A percentile compares a stretch with the other conserved stretches of the same genome.
Evolutionary conservation across 1,140 invertebrate genomes (phyloP).

Genomic region (Drosophila seguyi): DNA sequence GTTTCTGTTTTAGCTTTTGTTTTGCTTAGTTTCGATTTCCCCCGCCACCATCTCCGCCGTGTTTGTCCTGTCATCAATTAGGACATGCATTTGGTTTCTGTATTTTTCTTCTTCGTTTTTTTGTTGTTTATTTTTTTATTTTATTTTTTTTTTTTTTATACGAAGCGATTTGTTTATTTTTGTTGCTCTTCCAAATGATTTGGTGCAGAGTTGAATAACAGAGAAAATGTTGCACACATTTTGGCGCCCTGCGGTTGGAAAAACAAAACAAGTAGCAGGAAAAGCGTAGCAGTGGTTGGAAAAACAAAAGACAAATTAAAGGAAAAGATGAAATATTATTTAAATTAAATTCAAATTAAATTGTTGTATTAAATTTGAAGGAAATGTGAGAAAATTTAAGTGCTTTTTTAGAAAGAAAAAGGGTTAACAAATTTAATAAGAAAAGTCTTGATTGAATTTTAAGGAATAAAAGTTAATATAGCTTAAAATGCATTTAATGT

Average conservation of each 20-base stretch:
- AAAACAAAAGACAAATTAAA: constrained; percentile 2
- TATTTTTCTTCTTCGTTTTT: constrained; percentile 11
- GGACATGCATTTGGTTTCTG: constrained; percentile 46
- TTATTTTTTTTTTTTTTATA: background rate
- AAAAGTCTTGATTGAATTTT: too few relatives aligned
- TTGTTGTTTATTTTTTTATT: background rate
- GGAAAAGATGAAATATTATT: background rate
- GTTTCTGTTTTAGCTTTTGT: constrained; percentile 38
- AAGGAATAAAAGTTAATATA: too few relatives aligned
- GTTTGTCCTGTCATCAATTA: constrained; percentile 53
- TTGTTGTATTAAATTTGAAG: background rate
- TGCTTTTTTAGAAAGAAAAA: background rate
- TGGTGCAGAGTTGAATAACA: constrained; percentile 36
- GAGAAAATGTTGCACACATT: constrained; percentile 27
- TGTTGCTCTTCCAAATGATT: constrained; percentile 25
- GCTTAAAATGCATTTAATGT: too few relatives aligned
- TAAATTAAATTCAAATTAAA: too few relatives aligned
- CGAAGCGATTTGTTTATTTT: constrained; percentile 27
- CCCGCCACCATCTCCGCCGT: constrained; percentile 5
- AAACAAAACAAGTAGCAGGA: background rate
- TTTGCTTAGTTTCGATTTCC: constrained; percentile 46
- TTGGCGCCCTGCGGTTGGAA: constrained; percentile 11
- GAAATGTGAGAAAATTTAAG: background rate
- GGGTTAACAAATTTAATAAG: too few relatives aligned
- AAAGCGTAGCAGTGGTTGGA: background rate